phyloP scores from a whole-genome alignment of 1,140 invertebrate species.

The Sitodiplosis mosellana region DNA sequence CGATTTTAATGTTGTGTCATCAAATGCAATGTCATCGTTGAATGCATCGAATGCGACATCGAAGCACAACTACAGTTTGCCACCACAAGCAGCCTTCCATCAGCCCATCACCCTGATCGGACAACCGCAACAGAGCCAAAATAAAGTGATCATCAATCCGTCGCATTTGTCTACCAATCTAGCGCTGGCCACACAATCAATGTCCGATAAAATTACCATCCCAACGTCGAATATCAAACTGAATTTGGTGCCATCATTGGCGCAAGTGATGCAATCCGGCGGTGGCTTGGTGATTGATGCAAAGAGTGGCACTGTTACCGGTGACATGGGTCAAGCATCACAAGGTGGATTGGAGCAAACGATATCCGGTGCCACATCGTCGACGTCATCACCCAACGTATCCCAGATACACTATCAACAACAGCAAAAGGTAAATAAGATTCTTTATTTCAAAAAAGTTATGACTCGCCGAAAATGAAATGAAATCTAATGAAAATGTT shows the following conservation, averaged over 20 bases:
- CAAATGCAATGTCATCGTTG: neutral
- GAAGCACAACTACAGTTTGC: conserved; percentile 23
- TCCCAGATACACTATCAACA: conserved; percentile 11
- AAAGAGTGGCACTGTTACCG: neutral
- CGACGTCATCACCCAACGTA: conserved; percentile 6
- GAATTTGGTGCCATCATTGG: conserved; percentile 17
- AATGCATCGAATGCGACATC: conserved; percentile 13
- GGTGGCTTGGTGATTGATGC: neutral
- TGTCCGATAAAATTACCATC: conserved; percentile 13
- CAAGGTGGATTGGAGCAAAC: too few species aligned
- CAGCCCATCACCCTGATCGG: conserved; percentile 16
- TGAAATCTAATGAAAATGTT: too few species aligned
- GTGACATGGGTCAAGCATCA: neutral
- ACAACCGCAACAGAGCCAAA: conserved; percentile 14
- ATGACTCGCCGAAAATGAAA: too few species aligned
- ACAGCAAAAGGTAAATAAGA: conserved; percentile 15
- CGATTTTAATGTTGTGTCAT: neutral
- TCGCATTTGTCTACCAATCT: neutral
- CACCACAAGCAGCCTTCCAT: conserved; percentile 11
- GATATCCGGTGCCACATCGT: neutral
- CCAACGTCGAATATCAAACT: conserved; percentile 20
- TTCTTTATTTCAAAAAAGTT: too few species aligned
- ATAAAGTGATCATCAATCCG: conserved; percentile 21
- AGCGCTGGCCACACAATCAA: neutral
- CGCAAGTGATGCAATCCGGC: conserved; percentile 2